Base-by-base conservation (phyloP, 1,140 invertebrate species). In the Drosophila orosa region DNA sequence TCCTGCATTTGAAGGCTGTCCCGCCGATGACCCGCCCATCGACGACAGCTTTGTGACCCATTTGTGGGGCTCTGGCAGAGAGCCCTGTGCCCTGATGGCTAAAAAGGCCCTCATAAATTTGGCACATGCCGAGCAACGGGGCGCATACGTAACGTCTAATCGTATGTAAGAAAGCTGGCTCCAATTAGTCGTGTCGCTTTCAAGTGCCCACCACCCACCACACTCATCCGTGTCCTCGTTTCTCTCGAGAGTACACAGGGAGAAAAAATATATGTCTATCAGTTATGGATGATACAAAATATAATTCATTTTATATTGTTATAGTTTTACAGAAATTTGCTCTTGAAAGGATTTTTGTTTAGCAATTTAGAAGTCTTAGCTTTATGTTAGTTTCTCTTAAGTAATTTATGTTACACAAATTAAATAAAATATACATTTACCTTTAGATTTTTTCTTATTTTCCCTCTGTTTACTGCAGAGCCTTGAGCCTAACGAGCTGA, bases 131-230 rank as follows among this genome's bases (percentile, higher is more conserved):
- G 74, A 59, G 74, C 68, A 56, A 86, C 68, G 78, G 44, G 65
- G 69, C 82, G 82, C 78, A 86, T 86, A 78, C 78, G 67, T 74
- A 86, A 81, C 84, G 74, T 68, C 66, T 61, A 42, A 50, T 24
- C 59, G 50, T 47, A 61, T 60, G 66, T 74, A 80, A 86, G 82
- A 75, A 80, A 65, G 73, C 74, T 52, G 67, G 67, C 71, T 78
- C 83, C 83, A 86, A 86, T 86, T 86, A 86, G 83, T 79, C 82
- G 82, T 78, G 78, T 81, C 84, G 74, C 63, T 69, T 79, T 87
- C 59, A 83, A 86, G 83, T 83, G 72, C 74, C 65, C 78, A 25
- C 60, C 78, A 9, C 13, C 33, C n/a, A 62, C 61, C 65, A 66
- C 63, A 68, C 80, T 73, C 48, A 63, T 78, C 55, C 60, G 48